Evolutionary conservation across 2,888 invertebrate species (phyloP), one percentile per base, ranked within the genome.

Genomic region (Eupithecia centaureata): DNA sequence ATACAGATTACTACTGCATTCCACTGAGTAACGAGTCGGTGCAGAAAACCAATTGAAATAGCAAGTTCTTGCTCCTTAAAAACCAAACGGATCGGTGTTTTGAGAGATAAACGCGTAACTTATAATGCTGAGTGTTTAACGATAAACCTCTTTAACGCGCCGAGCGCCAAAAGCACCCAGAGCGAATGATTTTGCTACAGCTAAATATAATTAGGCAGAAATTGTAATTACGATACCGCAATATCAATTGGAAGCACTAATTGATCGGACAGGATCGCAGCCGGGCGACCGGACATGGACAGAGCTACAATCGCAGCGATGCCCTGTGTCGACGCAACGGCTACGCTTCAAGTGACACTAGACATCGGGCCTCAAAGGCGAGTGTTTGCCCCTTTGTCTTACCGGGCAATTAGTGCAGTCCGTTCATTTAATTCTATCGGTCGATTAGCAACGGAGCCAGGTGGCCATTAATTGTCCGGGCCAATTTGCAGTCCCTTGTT

Each of bases 351-450:
- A 91, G 91, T 91, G 91, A 86, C 90, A 90, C 91, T 90, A 89
- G 91, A 91, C 88, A 83, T 85, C 80, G 85, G 81, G 81, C 82
- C 83, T 88, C 92, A 92, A 91, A 92, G 91, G 90, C 84, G 89
- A 91, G 86, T 93, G 92, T 92, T 92, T 92, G 92, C 87, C 89
- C 90, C 92, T 92, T 92, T 92, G 92, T 92, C 92, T 93, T 92
- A 90, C 90, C 82, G 84, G 88, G 83, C 92, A 93, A 93, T 93
- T 93, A 93, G 91, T 91, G 87, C 87, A 86, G 88, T 86, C 91
- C 91, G 92, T 92, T 92, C 92, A 90, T 92, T 92, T 92, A 92
- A 93, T 92, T 91, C 90, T 91, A 92, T 91, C 91, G 92, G 88
- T 92, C 92, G 92, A 93, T 93, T 92, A 92, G 89, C 86, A 87